These are phyloP conservation scores for Papilio polyxenes DNA, from an alignment of 1,140 invertebrate species.

Conservation along the genomic window DNA sequence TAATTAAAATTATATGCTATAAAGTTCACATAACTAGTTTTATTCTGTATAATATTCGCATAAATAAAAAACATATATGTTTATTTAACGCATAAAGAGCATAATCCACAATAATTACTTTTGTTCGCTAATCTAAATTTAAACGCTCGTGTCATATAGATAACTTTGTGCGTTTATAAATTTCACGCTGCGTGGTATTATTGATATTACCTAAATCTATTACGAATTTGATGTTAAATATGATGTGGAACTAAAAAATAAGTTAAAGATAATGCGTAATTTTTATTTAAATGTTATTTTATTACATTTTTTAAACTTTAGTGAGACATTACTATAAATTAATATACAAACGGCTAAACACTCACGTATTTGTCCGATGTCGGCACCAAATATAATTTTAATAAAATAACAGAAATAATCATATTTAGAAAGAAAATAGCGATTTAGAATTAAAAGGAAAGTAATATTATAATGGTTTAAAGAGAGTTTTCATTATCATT, in stretches of 20 bases:
- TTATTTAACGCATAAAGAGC: neutral
- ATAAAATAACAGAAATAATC: too few species aligned
- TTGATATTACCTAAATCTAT: neutral
- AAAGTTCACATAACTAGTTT: neutral
- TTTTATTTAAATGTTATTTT: too few species aligned
- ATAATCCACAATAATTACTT: neutral
- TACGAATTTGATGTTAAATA: neutral
- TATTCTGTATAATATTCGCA: neutral
- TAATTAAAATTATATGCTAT: neutral
- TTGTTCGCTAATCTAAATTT: constrained; percentile 29
- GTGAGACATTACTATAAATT: too few species aligned
- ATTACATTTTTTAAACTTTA: too few species aligned
- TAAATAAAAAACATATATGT: constrained; percentile 19
- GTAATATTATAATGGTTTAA: too few species aligned
- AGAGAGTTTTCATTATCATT: too few species aligned
- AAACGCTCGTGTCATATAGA: constrained; percentile 10
- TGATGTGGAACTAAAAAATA: neutral
- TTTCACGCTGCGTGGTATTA: constrained; percentile 34
- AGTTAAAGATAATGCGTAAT: neutral
- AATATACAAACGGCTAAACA: too few species aligned
- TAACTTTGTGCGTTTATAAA: constrained; percentile 11
- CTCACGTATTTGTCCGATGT: too few species aligned
- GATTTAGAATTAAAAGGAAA: too few species aligned
- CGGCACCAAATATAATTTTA: too few species aligned
- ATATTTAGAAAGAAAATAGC: too few species aligned